These are phyloP conservation scores for Cavia porcellus DNA, from an alignment of 2,113 vertebrate genomes.

Conservation along the genomic window DNA sequence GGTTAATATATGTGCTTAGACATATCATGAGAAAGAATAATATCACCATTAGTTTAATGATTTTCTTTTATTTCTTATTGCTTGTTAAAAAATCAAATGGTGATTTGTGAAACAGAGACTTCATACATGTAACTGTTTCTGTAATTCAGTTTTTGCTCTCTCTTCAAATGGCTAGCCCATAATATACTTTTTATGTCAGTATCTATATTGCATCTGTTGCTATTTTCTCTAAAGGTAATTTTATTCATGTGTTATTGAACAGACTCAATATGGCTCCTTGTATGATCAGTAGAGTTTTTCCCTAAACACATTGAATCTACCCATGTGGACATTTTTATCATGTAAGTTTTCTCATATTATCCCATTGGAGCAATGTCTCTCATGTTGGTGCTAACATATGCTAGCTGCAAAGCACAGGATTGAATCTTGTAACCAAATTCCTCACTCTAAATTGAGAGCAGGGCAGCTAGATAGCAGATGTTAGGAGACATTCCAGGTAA, in stretches of 20 bases:
- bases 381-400: background rate
- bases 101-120: background rate
- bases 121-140: background rate
- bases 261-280: background rate
- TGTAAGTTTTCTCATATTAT: background rate
- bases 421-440: background rate
- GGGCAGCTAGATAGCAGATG: background rate
- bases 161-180: background rate
- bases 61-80: background rate
- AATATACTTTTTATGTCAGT: background rate
- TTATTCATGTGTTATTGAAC: background rate
- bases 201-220: background rate
- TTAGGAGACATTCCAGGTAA: background rate
- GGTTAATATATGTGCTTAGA: background rate
- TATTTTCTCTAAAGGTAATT: background rate
- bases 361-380: background rate
- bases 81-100: background rate
- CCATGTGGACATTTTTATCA: background rate
- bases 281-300: background rate
- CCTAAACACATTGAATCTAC: background rate
- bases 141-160: background rate
- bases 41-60: background rate
- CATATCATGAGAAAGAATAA: background rate
- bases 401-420: background rate
- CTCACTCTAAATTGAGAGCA: background rate